Base-by-base conservation (phyloP, 2,888 invertebrate species). In the Amphipyra berbera region DNA sequence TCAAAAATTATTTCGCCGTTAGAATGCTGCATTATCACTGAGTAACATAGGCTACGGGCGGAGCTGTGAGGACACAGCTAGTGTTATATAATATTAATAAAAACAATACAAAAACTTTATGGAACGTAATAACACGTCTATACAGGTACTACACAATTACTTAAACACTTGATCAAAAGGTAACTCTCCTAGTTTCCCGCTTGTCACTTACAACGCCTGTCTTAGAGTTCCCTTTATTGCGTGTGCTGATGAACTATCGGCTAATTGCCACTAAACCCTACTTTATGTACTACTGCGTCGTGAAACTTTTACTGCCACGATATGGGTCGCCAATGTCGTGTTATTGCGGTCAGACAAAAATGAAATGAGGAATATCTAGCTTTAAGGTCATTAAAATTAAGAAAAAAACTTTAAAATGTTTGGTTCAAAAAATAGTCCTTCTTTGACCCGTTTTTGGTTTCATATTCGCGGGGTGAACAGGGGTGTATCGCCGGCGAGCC, bases 161-260 rank as follows among this genome's bases (percentile, higher is more conserved):
- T 30, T 30, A 6, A 30, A 30, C 30, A 30, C 7, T 7, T 30
- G 2, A 2, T 10, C 14, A 15, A 6, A 40, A n/a, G 4, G 2
- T 1, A 7, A 14, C 7, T 14, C 41, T 10, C 10, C 2, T 21
- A 3, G 4, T 44, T 49, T 14, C 44, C 37, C 65, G 67, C 72
- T 61, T 68, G 46, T 69, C 45, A 59, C 64, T 77, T 76, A 49
- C 41, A 67, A 61, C 68, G 44, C 37, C 27, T 33, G 42, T 59
- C 61, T 52, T 14, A 44, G 38, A 53, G 57, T 57, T n/a, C n/a
- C 53, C 58, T 82, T 82, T 82, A 84, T 78, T 68, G 62, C 73
- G 58, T 48, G 52, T 61, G 50, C 74, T 80, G 81, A 82, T 81
- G 78, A 83, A 78, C 76, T 81, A 76, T 77, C 72, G 67, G 63